Evolutionary conservation across 1,140 invertebrate genomes (phyloP).

Genomic region (Bacillus rossius): DNA sequence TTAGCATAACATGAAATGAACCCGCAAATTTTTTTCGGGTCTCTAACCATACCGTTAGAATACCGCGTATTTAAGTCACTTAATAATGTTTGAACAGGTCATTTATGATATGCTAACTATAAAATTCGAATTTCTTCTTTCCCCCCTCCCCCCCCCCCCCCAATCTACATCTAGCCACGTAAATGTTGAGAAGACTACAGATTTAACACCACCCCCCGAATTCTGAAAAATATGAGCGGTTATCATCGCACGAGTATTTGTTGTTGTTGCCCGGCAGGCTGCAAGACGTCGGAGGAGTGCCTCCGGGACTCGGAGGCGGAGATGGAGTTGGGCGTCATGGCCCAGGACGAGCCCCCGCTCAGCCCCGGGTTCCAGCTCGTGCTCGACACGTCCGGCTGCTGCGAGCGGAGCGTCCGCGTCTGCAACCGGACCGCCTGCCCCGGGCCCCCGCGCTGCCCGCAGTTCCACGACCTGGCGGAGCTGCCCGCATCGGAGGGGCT

Average conservation of each 20-base stretch:
- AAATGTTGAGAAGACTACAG: too few species aligned
- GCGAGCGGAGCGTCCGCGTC: slow-evolving; percentile 50
- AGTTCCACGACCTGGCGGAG: slow-evolving; percentile 48
- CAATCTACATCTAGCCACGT: too few species aligned
- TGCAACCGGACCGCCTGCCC: slow-evolving; percentile 60
- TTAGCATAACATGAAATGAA: too few species aligned
- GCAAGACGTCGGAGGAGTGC: slow-evolving; percentile 62
- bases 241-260: background rate
- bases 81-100: too few species aligned
- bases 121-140: too few species aligned
- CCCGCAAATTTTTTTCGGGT: too few species aligned
- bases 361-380: slow-evolving; percentile 51
- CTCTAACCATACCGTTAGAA: too few species aligned
- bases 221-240: too few species aligned
- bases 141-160: too few species aligned
- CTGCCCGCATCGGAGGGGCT: slow-evolving; percentile 38
- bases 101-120: too few species aligned
- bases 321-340: background rate
- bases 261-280: slow-evolving; percentile 30
- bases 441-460: slow-evolving; percentile 46
- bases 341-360: slow-evolving; percentile 36
- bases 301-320: slow-evolving; percentile 25
- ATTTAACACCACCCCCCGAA: too few species aligned
- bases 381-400: slow-evolving; percentile 59
- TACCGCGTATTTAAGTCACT: too few species aligned